Percentiles rank a stretch among this genome's conserved stretches.
Conservation (phyloP, 2,113 vertebrate species). For the Phylloscopus trochilus region DNA sequence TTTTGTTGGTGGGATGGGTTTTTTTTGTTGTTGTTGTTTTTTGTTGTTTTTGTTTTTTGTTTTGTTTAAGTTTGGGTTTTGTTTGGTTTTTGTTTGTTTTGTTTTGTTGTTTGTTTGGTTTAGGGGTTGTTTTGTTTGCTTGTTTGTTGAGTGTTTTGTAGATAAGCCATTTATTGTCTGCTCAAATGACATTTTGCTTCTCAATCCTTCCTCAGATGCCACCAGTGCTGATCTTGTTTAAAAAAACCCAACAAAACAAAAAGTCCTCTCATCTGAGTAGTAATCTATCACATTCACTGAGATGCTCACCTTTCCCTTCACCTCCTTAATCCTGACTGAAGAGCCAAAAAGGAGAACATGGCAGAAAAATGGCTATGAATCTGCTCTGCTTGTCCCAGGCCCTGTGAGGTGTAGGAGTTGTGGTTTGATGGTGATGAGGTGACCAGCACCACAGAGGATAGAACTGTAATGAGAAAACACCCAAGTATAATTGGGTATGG, state of each 20-base stretch:
- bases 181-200: not conserved
- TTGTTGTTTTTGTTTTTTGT: not conserved
- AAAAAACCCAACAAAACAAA: not conserved
- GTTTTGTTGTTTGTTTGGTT: not conserved
- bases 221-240: not conserved
- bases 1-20: too few species aligned
- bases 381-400: not conserved
- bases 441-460: not conserved
- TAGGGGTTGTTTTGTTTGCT: not conserved
- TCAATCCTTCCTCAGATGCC: not conserved
- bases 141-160: not conserved
- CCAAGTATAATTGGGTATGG: rapidly evolving
- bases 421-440: not conserved
- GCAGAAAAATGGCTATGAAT: not conserved
- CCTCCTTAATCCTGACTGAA: not conserved
- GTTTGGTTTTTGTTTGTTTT: not conserved
- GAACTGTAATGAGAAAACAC: not conserved
- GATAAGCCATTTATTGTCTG: not conserved
- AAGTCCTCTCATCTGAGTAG: not conserved
- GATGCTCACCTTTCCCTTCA: not conserved
- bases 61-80: not conserved
- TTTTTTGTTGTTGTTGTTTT: not conserved
- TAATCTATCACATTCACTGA: not conserved
- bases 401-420: not conserved
- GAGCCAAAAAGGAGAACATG: not conserved